Conservation (phyloP, 2,888 invertebrate genomes). For the Anthoptus insignis region DNA sequence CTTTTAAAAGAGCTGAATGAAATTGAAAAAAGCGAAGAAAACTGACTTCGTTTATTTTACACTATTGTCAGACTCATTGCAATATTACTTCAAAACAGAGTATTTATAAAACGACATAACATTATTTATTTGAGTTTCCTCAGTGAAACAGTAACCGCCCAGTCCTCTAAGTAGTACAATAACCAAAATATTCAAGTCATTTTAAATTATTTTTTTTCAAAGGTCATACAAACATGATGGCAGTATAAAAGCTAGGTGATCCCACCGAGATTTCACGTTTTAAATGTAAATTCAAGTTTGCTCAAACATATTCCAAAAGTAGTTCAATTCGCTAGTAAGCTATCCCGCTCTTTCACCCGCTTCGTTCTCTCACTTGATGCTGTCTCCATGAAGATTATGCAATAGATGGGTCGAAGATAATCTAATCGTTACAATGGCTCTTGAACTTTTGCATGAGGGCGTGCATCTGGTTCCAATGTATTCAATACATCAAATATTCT, state of each 20-base stretch:
- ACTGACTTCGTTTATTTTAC: too few species aligned
- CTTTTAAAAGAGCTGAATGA: too few species aligned
- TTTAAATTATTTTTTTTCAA: not conserved
- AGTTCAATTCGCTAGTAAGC: conserved; percentile 27
- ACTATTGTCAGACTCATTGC: too few species aligned
- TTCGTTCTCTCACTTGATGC: conserved; percentile 42
- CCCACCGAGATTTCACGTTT: conserved; percentile 2
- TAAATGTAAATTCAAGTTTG: conserved; percentile 10
- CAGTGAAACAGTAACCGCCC: too few species aligned
- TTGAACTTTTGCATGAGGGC: conserved; percentile 69
- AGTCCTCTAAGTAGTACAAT: too few species aligned
- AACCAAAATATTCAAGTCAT: not conserved
- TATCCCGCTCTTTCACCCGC: conserved; percentile 40
- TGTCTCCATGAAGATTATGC: conserved; percentile 55
- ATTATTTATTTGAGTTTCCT: too few species aligned
- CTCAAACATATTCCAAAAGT: conserved; percentile 19
- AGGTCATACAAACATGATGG: not conserved
- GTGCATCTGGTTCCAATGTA: conserved; percentile 41
- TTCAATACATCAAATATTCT: conserved; percentile 26
- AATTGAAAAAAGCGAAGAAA: too few species aligned
- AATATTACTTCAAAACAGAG: too few species aligned
- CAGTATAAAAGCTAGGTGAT: not conserved
- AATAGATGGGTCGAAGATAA: conserved; percentile 64
- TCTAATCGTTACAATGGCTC: conserved; percentile 65
- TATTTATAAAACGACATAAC: too few species aligned